phyloP scores from a whole-genome alignment of 2,888 invertebrate species.

The Drosophila niveifrons region DNA sequence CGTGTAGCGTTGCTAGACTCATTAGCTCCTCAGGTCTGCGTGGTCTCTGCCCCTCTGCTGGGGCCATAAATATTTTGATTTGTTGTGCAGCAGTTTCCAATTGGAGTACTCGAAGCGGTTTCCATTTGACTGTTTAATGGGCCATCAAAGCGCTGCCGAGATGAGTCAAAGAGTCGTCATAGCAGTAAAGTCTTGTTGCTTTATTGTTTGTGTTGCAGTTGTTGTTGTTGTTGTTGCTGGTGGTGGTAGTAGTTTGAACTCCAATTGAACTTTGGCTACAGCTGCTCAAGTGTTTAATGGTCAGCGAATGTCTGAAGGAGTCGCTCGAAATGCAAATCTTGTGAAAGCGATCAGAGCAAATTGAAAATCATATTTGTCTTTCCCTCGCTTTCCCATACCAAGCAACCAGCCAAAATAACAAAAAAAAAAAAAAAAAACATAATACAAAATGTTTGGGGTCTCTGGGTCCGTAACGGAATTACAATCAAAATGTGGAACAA shows the following conservation, averaged over 20 bases:
- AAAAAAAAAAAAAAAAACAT: too few relatives aligned
- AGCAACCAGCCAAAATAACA: background rate
- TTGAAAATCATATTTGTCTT: conserved; percentile 81
- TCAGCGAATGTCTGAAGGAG: conserved; percentile 8
- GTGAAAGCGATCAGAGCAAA: conserved; percentile 76
- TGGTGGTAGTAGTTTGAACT: conserved; percentile 36
- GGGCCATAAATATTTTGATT: conserved; percentile 77
- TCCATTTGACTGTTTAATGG: conserved; percentile 68
- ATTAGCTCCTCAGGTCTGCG: conserved; percentile 53
- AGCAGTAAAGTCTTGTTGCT: background rate
- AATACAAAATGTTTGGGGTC: conserved; percentile 11
- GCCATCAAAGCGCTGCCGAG: conserved; percentile 56
- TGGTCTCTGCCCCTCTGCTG: conserved; percentile 7
- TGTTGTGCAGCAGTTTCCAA: conserved; percentile 65
- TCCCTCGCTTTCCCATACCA: conserved; percentile 50
- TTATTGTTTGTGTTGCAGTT: background rate
- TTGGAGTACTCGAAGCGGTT: conserved; percentile 57
- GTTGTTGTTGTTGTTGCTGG: background rate
- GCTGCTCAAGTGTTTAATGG: conserved; percentile 73
- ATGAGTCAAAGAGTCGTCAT: conserved; percentile 22
- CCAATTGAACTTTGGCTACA: conserved; percentile 71
- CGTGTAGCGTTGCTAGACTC: conserved; percentile 52
- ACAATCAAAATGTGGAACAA: conserved; percentile 84
- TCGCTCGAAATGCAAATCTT: conserved; percentile 66
- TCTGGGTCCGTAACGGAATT: conserved; percentile 60